Percentiles rank a stretch among this genome's conserved stretches.
Conservation (phyloP, 35 echinoderm and acorn worm genomes). For the Ophiothrix spiculata region DNA sequence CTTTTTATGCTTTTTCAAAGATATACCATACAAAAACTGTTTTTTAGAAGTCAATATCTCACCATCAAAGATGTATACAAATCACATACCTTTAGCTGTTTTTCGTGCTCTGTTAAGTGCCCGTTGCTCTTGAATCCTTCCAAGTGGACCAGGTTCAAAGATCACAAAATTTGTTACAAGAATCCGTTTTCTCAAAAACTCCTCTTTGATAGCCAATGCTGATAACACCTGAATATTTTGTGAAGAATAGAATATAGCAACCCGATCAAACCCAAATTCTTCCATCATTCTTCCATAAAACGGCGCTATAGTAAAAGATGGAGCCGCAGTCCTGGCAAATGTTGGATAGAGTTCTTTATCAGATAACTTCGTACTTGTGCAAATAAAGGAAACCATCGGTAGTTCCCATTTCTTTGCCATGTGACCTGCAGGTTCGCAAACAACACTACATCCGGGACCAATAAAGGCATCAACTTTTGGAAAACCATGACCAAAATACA, state of each 20-base stretch:
- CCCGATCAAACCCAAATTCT: background rate
- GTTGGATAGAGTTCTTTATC: constrained; percentile 63
- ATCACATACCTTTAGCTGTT: too few species aligned
- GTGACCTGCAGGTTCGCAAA: constrained; percentile 63
- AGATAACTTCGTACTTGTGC: constrained; percentile 36
- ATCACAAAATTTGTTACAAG: too few species aligned
- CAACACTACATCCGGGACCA: constrained; percentile 55
- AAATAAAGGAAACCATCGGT: constrained; percentile 77
- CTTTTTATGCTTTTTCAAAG: too few species aligned
- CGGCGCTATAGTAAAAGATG: background rate
- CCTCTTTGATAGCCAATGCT: too few species aligned
- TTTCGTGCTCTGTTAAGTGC: too few species aligned
- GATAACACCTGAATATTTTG: too few species aligned
- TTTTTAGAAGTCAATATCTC: too few species aligned
- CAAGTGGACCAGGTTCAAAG: too few species aligned
- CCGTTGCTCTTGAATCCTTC: too few species aligned
- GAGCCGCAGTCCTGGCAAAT: constrained; percentile 24
- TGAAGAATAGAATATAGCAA: background rate
- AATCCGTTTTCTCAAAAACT: too few species aligned
- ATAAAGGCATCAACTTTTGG: constrained; percentile 74
- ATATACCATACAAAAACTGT: too few species aligned
- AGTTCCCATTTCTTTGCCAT: constrained; percentile 60
- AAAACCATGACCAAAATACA: background rate
- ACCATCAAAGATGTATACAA: too few species aligned
- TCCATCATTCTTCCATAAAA: background rate